Conservation (phyloP, 1,140 invertebrate genomes). For the Streblospio benedicti region DNA sequence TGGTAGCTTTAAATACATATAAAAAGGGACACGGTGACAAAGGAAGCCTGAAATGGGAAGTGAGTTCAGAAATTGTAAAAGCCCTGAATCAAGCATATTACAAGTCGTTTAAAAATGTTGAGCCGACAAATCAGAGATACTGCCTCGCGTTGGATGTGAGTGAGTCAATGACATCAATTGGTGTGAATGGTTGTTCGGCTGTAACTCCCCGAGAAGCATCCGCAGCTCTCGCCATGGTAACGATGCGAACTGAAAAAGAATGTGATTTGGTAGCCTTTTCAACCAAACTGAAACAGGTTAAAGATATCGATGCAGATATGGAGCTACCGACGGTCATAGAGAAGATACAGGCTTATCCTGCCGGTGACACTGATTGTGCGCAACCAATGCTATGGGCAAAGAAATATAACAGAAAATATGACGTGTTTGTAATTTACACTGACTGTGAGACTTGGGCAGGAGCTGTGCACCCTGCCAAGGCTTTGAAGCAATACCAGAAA, state of each 20-base stretch:
- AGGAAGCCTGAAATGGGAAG: conserved; percentile 38
- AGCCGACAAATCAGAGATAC: conserved; percentile 52
- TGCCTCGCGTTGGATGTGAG: conserved; percentile 55
- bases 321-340: conserved; percentile 28
- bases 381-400: conserved; percentile 56
- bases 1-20: conserved; percentile 53
- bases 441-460: conserved; percentile 35
- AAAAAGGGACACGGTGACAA: conserved; percentile 51
- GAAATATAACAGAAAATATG: conserved; percentile 46
- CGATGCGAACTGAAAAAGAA: conserved; percentile 23
- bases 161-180: conserved; percentile 42
- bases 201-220: conserved; percentile 48
- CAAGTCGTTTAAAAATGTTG: conserved; percentile 47
- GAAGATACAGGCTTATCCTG: conserved; percentile 25
- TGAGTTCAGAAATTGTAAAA: conserved; percentile 26
- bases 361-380: conserved; percentile 47
- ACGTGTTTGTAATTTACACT: conserved; percentile 38
- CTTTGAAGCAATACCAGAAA: conserved; percentile 29
- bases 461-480: conserved; percentile 24
- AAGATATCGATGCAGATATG: conserved; percentile 22
- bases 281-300: conserved; percentile 21
- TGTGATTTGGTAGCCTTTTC: conserved; percentile 35
- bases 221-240: conserved; percentile 14
- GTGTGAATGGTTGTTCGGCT: conserved; percentile 43
- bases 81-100: conserved; percentile 43